Conservation (phyloP, 92 coral and sea anemone genomes). For the Pocillopora grandis region DNA sequence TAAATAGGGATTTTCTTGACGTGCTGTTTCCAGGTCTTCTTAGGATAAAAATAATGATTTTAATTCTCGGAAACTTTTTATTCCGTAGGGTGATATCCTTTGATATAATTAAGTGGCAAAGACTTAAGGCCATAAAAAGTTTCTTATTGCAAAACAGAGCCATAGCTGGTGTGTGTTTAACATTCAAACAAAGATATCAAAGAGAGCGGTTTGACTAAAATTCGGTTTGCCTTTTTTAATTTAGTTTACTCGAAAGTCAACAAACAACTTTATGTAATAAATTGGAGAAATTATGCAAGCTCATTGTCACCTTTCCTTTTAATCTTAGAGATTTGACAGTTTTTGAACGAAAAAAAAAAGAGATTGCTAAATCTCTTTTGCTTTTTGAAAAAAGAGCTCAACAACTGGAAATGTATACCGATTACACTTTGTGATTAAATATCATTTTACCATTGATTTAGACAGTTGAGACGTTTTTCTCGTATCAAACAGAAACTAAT, state of each 20-base stretch:
- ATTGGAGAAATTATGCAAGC: neutral
- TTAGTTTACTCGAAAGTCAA: slow-evolving; percentile 15
- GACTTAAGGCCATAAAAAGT: neutral
- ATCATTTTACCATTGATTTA: too few species aligned
- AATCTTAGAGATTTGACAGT: too few species aligned
- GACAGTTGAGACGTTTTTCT: too few species aligned
- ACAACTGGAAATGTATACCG: too few species aligned
- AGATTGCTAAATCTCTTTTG: too few species aligned
- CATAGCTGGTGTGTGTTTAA: neutral
- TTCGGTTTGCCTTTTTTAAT: neutral
- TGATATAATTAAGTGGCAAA: neutral
- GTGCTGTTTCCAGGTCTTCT: slow-evolving; percentile 7
- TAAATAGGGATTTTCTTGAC: slow-evolving; percentile 5
- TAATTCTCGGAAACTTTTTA: neutral
- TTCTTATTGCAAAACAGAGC: neutral
- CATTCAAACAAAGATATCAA: neutral
- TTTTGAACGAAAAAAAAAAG: too few species aligned
- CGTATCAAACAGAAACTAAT: too few species aligned
- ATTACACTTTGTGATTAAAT: too few species aligned
- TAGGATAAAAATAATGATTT: neutral
- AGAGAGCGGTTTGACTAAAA: neutral
- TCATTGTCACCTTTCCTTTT: neutral
- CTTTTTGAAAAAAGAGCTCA: too few species aligned
- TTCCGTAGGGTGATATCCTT: slow-evolving; percentile 3
- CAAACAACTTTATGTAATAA: neutral